Base-by-base conservation (phyloP, 2,888 invertebrate genomes). In the Dicranocentrus wangi region DNA sequence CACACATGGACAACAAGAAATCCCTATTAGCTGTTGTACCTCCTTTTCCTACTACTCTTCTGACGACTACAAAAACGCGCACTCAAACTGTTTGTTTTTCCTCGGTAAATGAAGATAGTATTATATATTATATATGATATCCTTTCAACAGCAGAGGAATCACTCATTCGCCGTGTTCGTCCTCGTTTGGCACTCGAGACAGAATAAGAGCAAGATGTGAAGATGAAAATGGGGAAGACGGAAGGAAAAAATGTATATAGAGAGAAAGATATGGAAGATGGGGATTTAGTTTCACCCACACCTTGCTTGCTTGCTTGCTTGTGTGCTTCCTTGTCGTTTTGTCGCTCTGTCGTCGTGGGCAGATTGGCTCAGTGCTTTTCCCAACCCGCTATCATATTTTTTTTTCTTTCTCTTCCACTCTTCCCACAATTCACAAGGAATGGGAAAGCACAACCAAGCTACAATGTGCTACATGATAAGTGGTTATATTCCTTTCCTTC, bases 271-370 rank as follows among this genome's bases (percentile, higher is more conserved):
- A 68, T 58, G 43, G 60, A 60, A 70, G 21, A 63, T 53, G 27
- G 63, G 55, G 32, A 55, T 70, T 70, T 63, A 23, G 51, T 66
- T 80, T 80, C 73, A 69, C 73, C 73, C 80, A 80, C 80, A 72
- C 79, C 72, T 79, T 65, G 25, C 28, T 15, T 43, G 17, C 27
- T 32, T 51, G 21, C 65, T 71, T 55, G 39, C n/a, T 42, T 65
- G 25, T 51, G 19, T 43, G 17, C 27, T 32, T 51, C 28, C 65
- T 71, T 55, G 39, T 70, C n/a, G 47, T 72, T 28, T 68, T 21
- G 39, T 72, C 63, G 28, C 63, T 39, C 43, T 65, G 23, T 60
- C 63, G 32, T 65, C 73, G 53, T 55, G 13, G 39, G 28, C 28
- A 63, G 58, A 39, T 63, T 63, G 39, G 23, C 39, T 61, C 32